Base-by-base conservation (phyloP, 2,888 invertebrate species). In the Drosophila seclusa region DNA sequence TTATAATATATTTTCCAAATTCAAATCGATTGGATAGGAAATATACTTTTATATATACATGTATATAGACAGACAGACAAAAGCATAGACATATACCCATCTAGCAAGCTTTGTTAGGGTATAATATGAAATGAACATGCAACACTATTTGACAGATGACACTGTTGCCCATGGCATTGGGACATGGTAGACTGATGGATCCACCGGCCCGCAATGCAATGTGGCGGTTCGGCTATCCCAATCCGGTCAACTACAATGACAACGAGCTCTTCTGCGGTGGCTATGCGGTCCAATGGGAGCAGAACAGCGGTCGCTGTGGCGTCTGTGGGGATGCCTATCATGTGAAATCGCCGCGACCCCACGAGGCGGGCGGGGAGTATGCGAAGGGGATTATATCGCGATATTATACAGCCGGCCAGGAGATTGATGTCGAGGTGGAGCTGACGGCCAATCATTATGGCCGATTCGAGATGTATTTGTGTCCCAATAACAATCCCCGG, bases 201-300 rank as follows among this genome's bases (percentile, higher is more conserved):
- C 98, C 98, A 0, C 98, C 98, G 4, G 96, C 98, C 0, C 94
- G 98, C 70, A 98, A 98, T 94, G 96, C 97, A 57, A 98, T 98
- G 98, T 99, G 98, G 98, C 94, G 98, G 71, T 97, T 97, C 91
- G 98, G 98, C 0, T 98, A 96, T 93, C 96, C 97, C n/a, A 98
- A 97, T 93, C 97, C 98, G 2, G 97, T 97, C 69, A 98, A 98
- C 93, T 98, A 98, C 92, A 97, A 98, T 88, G 98, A 98, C 93
- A 98, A 98, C 90, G 98, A 98, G 93, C 94, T 98, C 21, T 98
- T 97, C 93, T 98, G 98, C 91, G 98, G 98, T 31, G 98, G 98
- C 59, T 97, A 96, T 91, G 96, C 97, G 92, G 97, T 97, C 67
- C 97, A 97, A 93, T 97, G 97, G 97, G 96, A 96, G 89, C 96